Evolutionary conservation across 2,888 invertebrate genomes (phyloP).

Genomic region (Melanostoma mellinum): DNA sequence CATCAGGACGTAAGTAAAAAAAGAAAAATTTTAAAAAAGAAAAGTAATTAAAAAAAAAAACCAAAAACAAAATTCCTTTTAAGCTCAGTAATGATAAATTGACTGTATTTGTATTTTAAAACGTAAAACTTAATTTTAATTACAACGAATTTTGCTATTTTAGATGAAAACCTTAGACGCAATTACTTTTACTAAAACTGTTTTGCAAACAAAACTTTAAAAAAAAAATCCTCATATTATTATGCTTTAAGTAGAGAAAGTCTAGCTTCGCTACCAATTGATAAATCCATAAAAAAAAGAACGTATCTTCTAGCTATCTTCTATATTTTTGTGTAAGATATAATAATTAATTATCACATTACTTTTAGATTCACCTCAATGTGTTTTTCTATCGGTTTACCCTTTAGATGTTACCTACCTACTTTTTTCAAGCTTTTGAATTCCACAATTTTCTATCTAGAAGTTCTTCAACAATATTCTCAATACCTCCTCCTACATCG

Average conservation of each 20-base stretch:
- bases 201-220: conserved; percentile 40
- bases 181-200: conserved; percentile 57
- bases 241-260: conserved; percentile 61
- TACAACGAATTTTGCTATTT: conserved; percentile 58
- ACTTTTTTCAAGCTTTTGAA: conserved; percentile 42
- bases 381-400: conserved; percentile 55
- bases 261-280: conserved; percentile 59
- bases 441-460: conserved; percentile 39
- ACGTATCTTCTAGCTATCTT: conserved; percentile 21
- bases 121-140: conserved; percentile 51
- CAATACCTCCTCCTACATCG: conserved; percentile 14
- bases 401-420: conserved; percentile 44
- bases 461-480: conserved; percentile 47
- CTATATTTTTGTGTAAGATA: conserved; percentile 60
- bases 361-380: conserved; percentile 62
- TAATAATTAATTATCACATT: conserved; percentile 35
- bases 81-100: conserved; percentile 52
- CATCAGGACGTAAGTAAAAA: conserved; percentile 76
- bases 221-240: conserved; percentile 24
- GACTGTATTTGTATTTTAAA: conserved; percentile 65
- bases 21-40: conserved; percentile 51
- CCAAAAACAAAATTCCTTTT: neutral
- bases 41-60: neutral
- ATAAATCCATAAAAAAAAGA: conserved; percentile 40
- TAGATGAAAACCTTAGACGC: conserved; percentile 65